Percentiles rank a stretch among this genome's conserved stretches.
These are phyloP conservation scores for Bucco capensis DNA, from an alignment of 2,113 vertebrate genomes.

Conservation along the genomic window DNA sequence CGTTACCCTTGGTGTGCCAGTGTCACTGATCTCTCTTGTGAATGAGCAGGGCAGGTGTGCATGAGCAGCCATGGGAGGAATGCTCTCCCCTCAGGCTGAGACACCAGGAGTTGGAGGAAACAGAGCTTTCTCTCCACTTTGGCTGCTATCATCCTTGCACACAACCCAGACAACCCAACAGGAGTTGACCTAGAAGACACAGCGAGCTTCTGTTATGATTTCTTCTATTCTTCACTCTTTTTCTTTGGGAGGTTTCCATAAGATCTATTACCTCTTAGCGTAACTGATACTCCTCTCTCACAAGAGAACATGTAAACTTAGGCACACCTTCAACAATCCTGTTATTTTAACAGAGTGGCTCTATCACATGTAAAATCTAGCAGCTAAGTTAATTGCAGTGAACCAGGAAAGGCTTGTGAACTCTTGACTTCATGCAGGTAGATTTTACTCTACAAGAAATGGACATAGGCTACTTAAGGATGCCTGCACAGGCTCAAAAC, in stretches of 20 bases:
- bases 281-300: background rate
- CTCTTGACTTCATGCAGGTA: background rate
- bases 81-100: background rate
- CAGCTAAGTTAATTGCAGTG: background rate
- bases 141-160: background rate
- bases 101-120: background rate
- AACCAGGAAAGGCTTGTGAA: background rate
- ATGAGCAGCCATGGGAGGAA: background rate
- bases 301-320: background rate
- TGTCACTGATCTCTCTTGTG: background rate
- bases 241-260: background rate
- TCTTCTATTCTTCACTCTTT: background rate
- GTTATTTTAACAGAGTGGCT: background rate
- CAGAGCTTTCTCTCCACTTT: background rate
- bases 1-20: fast-evolving
- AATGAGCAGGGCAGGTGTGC: background rate
- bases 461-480: background rate
- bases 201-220: background rate
- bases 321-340: background rate
- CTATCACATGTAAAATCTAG: background rate
- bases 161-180: background rate
- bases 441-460: background rate
- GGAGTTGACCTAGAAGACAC: background rate
- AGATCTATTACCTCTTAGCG: background rate
- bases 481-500: background rate